Evolutionary conservation across 2,113 vertebrate genomes (phyloP).

Genomic region (Montifringilla adamsi): DNA sequence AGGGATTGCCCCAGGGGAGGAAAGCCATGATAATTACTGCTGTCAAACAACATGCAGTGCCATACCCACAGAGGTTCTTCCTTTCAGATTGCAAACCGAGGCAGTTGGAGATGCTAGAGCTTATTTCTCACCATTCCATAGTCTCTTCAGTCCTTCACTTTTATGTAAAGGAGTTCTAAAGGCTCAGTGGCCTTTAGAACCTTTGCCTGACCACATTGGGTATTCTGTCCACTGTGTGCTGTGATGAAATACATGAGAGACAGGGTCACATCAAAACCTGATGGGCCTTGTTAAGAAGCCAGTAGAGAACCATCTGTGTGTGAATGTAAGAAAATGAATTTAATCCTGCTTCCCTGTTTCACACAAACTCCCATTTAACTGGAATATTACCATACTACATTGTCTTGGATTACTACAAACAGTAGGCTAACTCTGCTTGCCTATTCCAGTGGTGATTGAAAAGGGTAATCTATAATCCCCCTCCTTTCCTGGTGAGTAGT

Average conservation of each 20-base stretch:
- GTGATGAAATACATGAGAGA: background rate
- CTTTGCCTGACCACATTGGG: background rate
- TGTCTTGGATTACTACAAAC: background rate
- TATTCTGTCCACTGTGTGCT: background rate
- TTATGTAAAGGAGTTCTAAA: background rate
- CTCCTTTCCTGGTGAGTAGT: background rate
- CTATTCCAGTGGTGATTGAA: background rate
- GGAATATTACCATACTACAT: background rate
- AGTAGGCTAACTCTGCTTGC: background rate
- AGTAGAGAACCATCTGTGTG: background rate
- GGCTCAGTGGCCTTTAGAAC: background rate
- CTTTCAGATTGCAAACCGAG: background rate
- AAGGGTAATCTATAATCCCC: conserved; percentile 34
- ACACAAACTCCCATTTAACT: background rate
- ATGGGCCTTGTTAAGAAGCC: background rate
- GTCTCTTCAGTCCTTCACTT: background rate
- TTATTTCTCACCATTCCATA: background rate
- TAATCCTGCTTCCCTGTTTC: background rate
- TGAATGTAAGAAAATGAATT: background rate
- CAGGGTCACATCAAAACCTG: background rate
- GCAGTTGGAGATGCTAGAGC: background rate
- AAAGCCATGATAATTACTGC: background rate
- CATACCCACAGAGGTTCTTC: background rate
- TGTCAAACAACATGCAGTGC: background rate
- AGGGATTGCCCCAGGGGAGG: background rate